phyloP scores from a whole-genome alignment of 37 sponge, comb jelly and placozoan genomes.

The Chondrosia reniformis region DNA sequence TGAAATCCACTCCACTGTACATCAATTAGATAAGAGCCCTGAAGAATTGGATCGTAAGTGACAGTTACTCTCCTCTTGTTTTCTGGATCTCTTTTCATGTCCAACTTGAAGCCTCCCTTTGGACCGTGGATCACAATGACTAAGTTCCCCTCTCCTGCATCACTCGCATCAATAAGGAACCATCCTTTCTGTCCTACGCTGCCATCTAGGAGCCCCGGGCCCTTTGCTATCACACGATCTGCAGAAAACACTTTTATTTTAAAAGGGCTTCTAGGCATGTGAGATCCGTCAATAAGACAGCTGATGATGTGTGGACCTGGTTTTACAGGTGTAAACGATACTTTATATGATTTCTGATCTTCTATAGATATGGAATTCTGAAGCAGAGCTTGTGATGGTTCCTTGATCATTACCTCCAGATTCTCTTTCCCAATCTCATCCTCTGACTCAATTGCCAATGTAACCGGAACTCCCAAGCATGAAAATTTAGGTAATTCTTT shows the following conservation, averaged over 20 bases:
- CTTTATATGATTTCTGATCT: not conserved
- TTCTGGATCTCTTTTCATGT: not conserved
- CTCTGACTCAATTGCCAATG: no score
- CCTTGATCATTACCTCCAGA: not conserved
- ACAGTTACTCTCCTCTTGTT: not conserved
- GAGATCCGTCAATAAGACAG: not conserved
- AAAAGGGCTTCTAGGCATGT: not conserved
- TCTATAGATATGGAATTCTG: not conserved
- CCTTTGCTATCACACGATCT: not conserved
- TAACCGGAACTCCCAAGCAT: no score
- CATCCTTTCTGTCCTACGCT: not conserved
- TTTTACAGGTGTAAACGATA: not conserved
- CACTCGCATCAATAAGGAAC: not conserved
- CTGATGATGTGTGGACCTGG: not conserved
- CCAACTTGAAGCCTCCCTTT: constrained; percentile 5
- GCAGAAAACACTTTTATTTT: not conserved
- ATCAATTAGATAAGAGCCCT: constrained; percentile 4
- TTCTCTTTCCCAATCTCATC: not conserved
- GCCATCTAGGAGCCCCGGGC: constrained; percentile 9
- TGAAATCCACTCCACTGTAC: not conserved
- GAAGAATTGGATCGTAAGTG: not conserved
- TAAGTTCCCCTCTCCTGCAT: constrained; percentile 15
- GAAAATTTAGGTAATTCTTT: not conserved
- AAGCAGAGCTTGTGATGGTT: not conserved
- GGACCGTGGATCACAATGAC: constrained; percentile 14